Evolutionary conservation across 2,113 vertebrate genomes (phyloP), one percentile per base, ranked within the genome.

Genomic region (Orycteropus afer): DNA sequence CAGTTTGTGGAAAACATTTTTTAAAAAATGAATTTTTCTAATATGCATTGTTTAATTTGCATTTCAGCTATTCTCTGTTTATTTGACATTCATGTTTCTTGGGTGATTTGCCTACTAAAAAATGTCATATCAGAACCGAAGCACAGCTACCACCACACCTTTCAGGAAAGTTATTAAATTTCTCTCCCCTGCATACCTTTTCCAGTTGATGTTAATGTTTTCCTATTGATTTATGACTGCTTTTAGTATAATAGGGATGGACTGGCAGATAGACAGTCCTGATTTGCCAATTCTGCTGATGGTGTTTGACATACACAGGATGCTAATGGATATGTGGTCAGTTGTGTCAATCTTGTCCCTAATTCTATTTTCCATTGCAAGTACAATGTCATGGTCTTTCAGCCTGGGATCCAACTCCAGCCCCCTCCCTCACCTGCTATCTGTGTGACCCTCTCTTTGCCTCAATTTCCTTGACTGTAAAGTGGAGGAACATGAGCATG

Each of bases 191-290:
- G 61, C 42, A 53, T 42, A 32, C 25, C 7, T 42, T 83, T 18
- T 22, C 79, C 57, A 51, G 27, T 51, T 34, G 55, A 95, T 91
- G 84, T 5, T 91, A 93, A 89, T 94, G 90, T 69, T 80, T 74
- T 40, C 78, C 67, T 96, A 96, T 97, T 97, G 97, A 97, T 96
- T 97, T 92, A 95, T 22, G 61, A 15, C 94, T 96, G 94, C 97
- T 97, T 96, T 97, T 97, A 97, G 96, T 88, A 65, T 90, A 95
- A 95, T 90, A 85, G 94, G 96, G 86, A 90, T 47, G 47, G 88
- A 92, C 7, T 90, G 93, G 93, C 93, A 95, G 88, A 45, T 80
- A 42, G 80, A 69, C 51, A 40, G 94, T 84, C 67, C 83, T 45
- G 83, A 94, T 90, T 94, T 82, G 76, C 92, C 87, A 71, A 63